These are phyloP conservation scores for Tinea trinotella DNA, from an alignment of 2,888 invertebrate genomes.

Conservation along the genomic window DNA sequence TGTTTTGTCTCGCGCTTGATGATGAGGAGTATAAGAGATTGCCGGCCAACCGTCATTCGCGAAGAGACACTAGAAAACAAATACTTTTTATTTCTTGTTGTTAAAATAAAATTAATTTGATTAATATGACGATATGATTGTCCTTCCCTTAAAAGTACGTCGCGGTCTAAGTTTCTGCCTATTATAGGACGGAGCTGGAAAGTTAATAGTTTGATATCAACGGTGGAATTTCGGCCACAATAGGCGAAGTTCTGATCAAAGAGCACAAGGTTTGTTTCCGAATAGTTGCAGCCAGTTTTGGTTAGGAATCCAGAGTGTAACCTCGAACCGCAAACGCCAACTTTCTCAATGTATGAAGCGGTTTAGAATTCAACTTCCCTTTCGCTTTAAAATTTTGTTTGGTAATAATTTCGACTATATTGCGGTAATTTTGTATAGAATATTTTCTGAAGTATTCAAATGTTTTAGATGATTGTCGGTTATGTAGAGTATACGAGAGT, in stretches of 20 bases:
- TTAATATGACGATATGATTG: not conserved
- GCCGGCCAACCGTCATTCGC: no score
- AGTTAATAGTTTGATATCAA: conserved; percentile 18
- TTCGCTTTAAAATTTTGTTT: conserved; percentile 1
- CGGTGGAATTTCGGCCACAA: conserved; percentile 18
- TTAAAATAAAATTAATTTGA: not conserved
- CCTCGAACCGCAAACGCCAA: conserved; percentile 16
- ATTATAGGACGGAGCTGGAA: conserved; percentile 14
- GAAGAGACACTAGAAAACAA: no score
- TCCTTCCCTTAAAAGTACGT: not conserved
- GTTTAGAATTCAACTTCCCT: conserved; percentile 5
- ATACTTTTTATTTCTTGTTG: no score
- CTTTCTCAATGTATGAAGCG: conserved; percentile 10
- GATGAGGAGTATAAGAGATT: no score
- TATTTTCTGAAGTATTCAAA: not conserved
- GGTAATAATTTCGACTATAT: not conserved
- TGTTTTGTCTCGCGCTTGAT: no score
- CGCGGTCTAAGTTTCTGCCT: conserved; percentile 7
- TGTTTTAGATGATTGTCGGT: not conserved
- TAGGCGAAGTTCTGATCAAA: conserved; percentile 38
- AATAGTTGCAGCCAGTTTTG: conserved; percentile 45
- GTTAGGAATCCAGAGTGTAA: conserved; percentile 10
- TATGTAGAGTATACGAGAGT: no score
- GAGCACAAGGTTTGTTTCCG: conserved; percentile 34
- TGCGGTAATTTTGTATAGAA: not conserved